phyloP scores from a whole-genome alignment of 2,797 vertebrate genomes.

The Crotalus adamanteus region DNA sequence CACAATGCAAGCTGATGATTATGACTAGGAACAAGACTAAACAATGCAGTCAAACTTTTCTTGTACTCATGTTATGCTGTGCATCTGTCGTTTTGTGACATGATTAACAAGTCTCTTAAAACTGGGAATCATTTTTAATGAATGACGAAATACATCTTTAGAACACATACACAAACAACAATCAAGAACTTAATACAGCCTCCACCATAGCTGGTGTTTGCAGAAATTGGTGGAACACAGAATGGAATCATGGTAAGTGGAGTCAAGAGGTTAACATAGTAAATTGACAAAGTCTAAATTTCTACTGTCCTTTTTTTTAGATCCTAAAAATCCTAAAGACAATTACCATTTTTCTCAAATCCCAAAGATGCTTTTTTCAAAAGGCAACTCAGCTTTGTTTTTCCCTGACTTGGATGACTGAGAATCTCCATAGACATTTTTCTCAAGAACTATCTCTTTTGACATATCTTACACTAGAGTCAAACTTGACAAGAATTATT shows the following conservation, averaged over 20 bases:
- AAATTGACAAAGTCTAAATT: background rate
- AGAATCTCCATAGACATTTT: background rate
- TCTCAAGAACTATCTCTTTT: background rate
- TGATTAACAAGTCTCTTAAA: background rate
- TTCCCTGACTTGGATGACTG: background rate
- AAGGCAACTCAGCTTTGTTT: background rate
- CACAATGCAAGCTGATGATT: background rate
- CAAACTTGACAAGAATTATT: background rate
- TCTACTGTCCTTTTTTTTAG: background rate
- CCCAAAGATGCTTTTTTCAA: background rate
- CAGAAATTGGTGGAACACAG: background rate
- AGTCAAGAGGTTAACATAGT: background rate
- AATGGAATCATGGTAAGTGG: background rate
- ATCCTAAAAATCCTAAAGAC: background rate
- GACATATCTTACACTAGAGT: background rate
- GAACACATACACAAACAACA: background rate
- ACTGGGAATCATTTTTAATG: background rate
- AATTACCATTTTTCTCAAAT: background rate
- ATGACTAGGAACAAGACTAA: background rate
- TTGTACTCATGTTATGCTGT: background rate
- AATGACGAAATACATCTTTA: background rate
- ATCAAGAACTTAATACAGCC: background rate
- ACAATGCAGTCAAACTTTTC: background rate
- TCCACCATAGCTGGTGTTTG: background rate
- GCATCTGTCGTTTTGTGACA: background rate